Evolutionary conservation across 1,140 invertebrate species (phyloP).

Genomic region (Gonioctena quinquepunctata): DNA sequence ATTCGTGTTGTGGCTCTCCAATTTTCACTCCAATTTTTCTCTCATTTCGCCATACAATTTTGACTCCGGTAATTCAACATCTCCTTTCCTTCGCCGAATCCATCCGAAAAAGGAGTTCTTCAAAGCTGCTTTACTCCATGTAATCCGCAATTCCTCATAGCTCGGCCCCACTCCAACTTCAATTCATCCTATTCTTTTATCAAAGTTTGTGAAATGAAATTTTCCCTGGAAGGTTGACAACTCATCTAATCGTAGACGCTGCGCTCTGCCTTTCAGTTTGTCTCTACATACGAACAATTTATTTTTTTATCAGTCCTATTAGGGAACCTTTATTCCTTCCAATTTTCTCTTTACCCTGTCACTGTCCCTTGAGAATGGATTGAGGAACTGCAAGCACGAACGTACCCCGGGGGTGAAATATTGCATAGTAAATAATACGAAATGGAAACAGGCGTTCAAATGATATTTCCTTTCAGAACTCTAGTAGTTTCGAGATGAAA

Average conservation of each 20-base stretch:
- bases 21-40: no score
- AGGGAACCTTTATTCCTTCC: slow-evolving; percentile 50
- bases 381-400: slow-evolving; percentile 7
- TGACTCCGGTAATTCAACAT: no score
- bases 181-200: slow-evolving; percentile 52
- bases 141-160: slow-evolving; percentile 44
- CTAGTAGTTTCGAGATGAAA: no score
- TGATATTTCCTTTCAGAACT: no score
- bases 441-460: no score
- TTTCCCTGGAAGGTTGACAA: slow-evolving; percentile 52
- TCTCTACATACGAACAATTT: slow-evolving; percentile 48
- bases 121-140: neutral
- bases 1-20: no score
- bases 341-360: slow-evolving; percentile 52
- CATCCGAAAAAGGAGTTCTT: no score
- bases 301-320: slow-evolving; percentile 47
- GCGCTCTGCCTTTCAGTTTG: slow-evolving; percentile 25
- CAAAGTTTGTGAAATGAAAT: slow-evolving; percentile 55
- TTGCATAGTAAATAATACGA: neutral
- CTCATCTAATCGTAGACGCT: slow-evolving; percentile 44
- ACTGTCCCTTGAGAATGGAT: slow-evolving; percentile 39
- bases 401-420: neutral
- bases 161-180: slow-evolving; percentile 40
- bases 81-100: neutral
- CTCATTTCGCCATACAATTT: no score